Conservation (phyloP, 2,888 invertebrate species). For the Luperina testacea region DNA sequence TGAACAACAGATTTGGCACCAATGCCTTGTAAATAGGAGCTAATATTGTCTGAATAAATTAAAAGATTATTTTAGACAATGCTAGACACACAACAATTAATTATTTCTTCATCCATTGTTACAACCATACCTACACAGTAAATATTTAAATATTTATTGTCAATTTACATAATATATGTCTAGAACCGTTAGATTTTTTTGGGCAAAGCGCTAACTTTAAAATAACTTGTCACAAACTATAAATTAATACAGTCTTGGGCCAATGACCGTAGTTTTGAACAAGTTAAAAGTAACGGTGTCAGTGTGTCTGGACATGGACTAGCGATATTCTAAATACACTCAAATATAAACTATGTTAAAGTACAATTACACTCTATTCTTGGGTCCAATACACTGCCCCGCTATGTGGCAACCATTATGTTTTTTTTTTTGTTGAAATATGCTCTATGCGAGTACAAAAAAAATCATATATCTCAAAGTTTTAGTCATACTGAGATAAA, state of each 20-base stretch:
- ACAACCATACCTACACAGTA: not conserved
- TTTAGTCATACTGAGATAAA: too few species aligned
- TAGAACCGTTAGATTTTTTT: slow-evolving; percentile 46
- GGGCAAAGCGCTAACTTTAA: slow-evolving; percentile 1
- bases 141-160: slow-evolving; percentile 27
- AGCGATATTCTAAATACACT: too few species aligned
- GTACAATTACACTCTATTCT: too few species aligned
- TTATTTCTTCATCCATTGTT: slow-evolving; percentile 32
- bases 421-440: too few species aligned
- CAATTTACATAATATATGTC: slow-evolving; percentile 38
- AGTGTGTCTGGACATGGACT: too few species aligned
- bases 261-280: slow-evolving; percentile 33
- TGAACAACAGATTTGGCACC: too few species aligned
- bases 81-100: not conserved
- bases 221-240: slow-evolving; percentile 27
- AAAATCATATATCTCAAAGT: too few species aligned
- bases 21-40: not conserved
- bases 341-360: too few species aligned
- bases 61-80: not conserved
- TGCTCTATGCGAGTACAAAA: too few species aligned
- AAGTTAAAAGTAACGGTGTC: slow-evolving; percentile 37
- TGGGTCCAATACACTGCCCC: too few species aligned
- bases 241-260: slow-evolving; percentile 27
- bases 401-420: too few species aligned
- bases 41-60: not conserved